Conservation (phyloP, 2,113 vertebrate genomes). For the Xerus inauris region DNA sequence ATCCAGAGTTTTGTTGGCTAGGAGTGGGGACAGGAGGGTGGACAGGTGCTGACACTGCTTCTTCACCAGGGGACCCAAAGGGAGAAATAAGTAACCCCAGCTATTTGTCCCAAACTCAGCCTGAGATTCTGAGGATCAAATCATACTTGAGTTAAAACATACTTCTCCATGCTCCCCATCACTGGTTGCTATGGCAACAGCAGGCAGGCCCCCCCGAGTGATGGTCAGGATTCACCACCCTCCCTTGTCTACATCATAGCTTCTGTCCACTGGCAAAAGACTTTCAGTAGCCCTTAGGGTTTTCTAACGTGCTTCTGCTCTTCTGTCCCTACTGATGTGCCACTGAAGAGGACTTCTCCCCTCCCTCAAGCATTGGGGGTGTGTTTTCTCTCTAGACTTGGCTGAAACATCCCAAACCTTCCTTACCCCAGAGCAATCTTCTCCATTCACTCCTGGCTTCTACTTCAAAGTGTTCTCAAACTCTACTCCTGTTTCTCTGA, state of each 20-base stretch:
- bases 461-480: background rate
- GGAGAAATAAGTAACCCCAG: background rate
- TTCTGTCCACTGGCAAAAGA: background rate
- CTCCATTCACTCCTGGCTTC: background rate
- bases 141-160: background rate
- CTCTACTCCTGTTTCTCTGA: background rate
- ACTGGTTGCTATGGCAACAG: background rate
- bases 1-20: background rate
- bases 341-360: background rate
- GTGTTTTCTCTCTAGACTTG: background rate
- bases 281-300: background rate
- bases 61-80: background rate
- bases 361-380: background rate
- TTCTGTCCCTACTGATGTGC: accelerated
- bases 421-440: background rate
- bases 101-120: background rate
- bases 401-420: accelerated
- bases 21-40: accelerated
- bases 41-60: background rate
- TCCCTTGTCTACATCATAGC: background rate
- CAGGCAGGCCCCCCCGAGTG: background rate
- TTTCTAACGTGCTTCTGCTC: background rate
- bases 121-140: background rate
- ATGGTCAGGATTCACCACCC: background rate
- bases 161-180: accelerated